These are phyloP conservation scores for Amblyjoppa proteus DNA, from an alignment of 2,888 invertebrate genomes.

Conservation along the genomic window DNA sequence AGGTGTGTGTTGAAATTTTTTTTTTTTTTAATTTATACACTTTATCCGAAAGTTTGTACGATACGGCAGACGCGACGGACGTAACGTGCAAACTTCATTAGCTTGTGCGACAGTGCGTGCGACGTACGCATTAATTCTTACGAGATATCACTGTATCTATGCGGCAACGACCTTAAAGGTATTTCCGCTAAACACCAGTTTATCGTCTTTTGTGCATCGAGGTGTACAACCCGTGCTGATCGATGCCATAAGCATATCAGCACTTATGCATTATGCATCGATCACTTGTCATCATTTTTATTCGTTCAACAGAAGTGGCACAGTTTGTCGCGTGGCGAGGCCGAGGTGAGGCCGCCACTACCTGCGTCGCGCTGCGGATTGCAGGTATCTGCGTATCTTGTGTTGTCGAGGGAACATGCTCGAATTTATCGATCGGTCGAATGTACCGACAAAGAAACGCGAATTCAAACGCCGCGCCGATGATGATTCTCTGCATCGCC, in stretches of 20 bases:
- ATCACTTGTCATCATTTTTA: not conserved
- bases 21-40: not conserved
- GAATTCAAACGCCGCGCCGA: not conserved
- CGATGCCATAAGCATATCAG: not conserved
- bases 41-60: not conserved
- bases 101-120: too few relatives aligned
- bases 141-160: not conserved
- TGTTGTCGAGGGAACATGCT: not conserved
- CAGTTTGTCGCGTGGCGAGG: not conserved
- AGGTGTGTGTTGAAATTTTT: not conserved
- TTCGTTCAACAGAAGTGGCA: not conserved
- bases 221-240: not conserved
- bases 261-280: slow-evolving; percentile 15
- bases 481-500: slow-evolving; percentile 16
- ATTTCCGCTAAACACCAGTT: slow-evolving; percentile 11
- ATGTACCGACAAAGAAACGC: not conserved
- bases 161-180: not conserved
- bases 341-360: slow-evolving; percentile 12
- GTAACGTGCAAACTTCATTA: not conserved
- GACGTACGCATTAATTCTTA: too few relatives aligned
- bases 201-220: not conserved
- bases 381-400: not conserved
- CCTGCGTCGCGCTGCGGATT: not conserved
- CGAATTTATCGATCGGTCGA: not conserved
- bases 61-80: not conserved